Base-by-base conservation (phyloP, 2,797 vertebrate genomes). In the Mionectes olivaceus region DNA sequence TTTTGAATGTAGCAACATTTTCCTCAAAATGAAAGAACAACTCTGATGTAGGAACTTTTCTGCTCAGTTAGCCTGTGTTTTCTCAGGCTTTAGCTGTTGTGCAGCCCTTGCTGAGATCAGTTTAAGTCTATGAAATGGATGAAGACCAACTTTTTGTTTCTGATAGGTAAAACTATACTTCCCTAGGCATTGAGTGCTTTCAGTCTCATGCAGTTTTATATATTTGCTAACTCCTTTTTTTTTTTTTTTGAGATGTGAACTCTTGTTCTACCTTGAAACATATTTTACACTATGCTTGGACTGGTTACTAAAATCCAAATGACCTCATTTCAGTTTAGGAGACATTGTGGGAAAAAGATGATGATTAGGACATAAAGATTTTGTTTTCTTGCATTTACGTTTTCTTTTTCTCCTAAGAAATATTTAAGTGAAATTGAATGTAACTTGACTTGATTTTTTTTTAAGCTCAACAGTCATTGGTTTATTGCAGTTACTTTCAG, bases 391-490 rank as follows among this genome's bases (percentile, higher is more conserved):
- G 79, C 78, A 44, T 96, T 96, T 96, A 73, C 73, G 56, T 93
- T 97, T 96, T 89, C 88, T 95, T 97, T 96, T 94, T 89, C 85
- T 97, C 89, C 95, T 96, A 96, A 95, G 95, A 97, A 98, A 97
- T 96, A 98, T 96, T 97, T 95, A 96, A 96, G 83, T 95, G 93
- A 97, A 96, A 97, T 93, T 97, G 93, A 97, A 95, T 97, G 97
- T 93, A 98, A 97, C 89, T 97, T 97, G 96, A 97, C 87, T 90
- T 94, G 87, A 97, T 90, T 80, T 94, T 95, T 97, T 94, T 96
- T 97, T 96, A 97, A 95, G 88, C 94, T 97, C 95, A 96, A 83
- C 70, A 94, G 83, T 95, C 89, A 95, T 96, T 93, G 94, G 94
- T 96, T 97, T 97, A 96, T 92, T 96, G 94, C 56, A 96, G 91